A percentile compares a stretch with the other conserved stretches of the same genome.
phyloP scores from a whole-genome alignment of 2,797 vertebrate species.

The Bradypus variegatus region DNA sequence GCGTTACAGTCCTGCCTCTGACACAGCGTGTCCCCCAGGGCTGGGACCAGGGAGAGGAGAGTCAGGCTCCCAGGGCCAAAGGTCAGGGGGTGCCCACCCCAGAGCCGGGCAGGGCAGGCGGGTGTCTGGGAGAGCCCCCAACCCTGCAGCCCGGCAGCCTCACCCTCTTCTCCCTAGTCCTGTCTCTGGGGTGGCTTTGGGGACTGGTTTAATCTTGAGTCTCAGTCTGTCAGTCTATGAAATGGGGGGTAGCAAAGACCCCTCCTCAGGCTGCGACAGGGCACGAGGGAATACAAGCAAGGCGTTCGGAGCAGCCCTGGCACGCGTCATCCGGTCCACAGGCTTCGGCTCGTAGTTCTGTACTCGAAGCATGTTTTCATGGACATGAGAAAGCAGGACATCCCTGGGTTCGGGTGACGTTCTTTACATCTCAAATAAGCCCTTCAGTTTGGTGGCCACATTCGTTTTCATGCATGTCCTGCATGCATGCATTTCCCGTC shows the following conservation, averaged over 20 bases:
- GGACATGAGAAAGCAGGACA: neutral
- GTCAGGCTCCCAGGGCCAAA: neutral
- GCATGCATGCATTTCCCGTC: no score
- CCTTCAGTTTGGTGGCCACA: neutral
- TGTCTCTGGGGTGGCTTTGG: neutral
- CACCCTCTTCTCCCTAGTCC: neutral
- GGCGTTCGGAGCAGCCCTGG: neutral
- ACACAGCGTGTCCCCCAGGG: neutral
- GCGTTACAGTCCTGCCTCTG: neutral
- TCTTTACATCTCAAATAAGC: neutral
- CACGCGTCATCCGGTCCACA: fast-evolving
- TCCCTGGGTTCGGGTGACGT: no score
- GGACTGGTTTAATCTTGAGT: neutral
- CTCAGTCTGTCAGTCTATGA: neutral
- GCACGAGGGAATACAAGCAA: no score
- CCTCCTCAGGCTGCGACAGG: neutral
- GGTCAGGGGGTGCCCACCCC: neutral
- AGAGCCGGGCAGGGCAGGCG: no score
- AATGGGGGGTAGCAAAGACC: neutral
- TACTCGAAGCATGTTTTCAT: neutral
- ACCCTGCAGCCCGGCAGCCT: neutral
- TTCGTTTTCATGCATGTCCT: neutral
- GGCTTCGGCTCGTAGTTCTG: neutral
- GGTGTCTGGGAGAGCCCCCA: no score
- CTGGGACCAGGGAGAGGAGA: neutral